phyloP scores from a whole-genome alignment of 2,888 invertebrate species.

The Drosophila peninsularis region DNA sequence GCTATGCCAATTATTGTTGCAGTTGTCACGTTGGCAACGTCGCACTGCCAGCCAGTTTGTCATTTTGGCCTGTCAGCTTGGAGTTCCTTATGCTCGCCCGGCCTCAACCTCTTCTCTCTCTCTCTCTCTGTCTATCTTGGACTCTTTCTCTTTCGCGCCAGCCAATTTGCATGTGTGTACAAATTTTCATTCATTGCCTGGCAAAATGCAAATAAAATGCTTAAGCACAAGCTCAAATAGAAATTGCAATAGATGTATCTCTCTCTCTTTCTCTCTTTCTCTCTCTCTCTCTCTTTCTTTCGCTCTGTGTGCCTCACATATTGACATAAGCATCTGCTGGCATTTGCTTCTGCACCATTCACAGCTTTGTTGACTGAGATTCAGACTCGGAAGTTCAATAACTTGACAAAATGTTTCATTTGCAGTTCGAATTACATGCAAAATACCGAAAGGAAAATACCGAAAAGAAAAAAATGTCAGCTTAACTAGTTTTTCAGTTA shows the following conservation, averaged over 20 bases:
- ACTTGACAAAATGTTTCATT: slow-evolving; percentile 24
- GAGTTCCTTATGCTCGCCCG: slow-evolving; percentile 41
- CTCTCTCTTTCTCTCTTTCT: background rate
- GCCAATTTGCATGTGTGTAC: slow-evolving; percentile 63
- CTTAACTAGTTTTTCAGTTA: background rate
- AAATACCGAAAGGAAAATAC: background rate
- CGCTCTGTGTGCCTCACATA: slow-evolving; percentile 25
- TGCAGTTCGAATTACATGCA: slow-evolving; percentile 6
- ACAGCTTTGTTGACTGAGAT: slow-evolving; percentile 41
- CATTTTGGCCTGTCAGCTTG: slow-evolving; percentile 59
- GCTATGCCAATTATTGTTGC: slow-evolving; percentile 72
- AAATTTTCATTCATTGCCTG: slow-evolving; percentile 71
- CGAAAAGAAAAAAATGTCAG: background rate
- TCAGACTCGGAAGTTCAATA: slow-evolving; percentile 40
- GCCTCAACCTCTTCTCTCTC: background rate
- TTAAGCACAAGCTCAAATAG: slow-evolving; percentile 57
- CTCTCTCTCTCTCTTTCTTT: background rate
- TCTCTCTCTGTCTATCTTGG: background rate
- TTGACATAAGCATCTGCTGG: slow-evolving; percentile 57
- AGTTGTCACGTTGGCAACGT: slow-evolving; percentile 52
- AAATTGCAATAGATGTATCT: slow-evolving; percentile 37
- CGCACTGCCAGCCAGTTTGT: slow-evolving; percentile 59
- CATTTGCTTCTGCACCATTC: slow-evolving; percentile 18
- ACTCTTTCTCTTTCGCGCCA: background rate
- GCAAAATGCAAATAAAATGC: slow-evolving; percentile 65